Base-by-base conservation (phyloP, 2,113 vertebrate genomes). In the Okapia johnstoni region DNA sequence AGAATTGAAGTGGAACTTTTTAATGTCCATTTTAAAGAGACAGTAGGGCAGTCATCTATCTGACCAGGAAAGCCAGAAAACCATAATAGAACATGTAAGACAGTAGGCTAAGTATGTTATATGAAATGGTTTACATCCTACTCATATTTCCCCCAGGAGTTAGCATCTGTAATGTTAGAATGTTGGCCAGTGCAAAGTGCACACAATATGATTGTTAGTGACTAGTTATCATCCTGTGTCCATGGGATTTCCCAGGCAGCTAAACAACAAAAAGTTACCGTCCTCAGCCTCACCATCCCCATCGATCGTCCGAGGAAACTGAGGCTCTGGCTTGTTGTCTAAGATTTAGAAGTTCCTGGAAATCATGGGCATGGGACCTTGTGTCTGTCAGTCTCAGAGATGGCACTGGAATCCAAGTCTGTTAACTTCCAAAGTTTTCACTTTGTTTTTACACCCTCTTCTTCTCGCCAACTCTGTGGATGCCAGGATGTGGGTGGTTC, bases 161-260 rank as follows among this genome's bases (percentile, higher is more conserved):
- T 9, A 46, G 66, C 1, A 2, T 86, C 26, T 83, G 1, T n/a
- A 6, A 25, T 25, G 17, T 33, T 16, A 43, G 43, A 30, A 28
- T 8, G 3, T 23, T 14, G 19, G 28, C 33, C 48, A 3, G 19
- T 3, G 4, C 36, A 2, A 19, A 36, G 36, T 43, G 3, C 19
- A 10, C 13, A 4, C 40, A 4, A 3, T 2, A 0, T 43, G 8
- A 43, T 17, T 60, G 36, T 87, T 12, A 26, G 58, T 5, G 17
- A 10, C 48, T 14, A 7, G 1, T 33, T 40, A 10, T 16, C 73
- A 21, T 36, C 21, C 12, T 76, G 11, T 3, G 6, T 43, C 40
- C 40, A 4, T 76, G 40, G 40, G 12, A 43, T 43, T 26, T 26
- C 40, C 40, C 0, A 0, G 70, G 70, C 23, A 76, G 40, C 70